Conservation (phyloP, 2,113 vertebrate species). For the Halichoerus grypus region DNA sequence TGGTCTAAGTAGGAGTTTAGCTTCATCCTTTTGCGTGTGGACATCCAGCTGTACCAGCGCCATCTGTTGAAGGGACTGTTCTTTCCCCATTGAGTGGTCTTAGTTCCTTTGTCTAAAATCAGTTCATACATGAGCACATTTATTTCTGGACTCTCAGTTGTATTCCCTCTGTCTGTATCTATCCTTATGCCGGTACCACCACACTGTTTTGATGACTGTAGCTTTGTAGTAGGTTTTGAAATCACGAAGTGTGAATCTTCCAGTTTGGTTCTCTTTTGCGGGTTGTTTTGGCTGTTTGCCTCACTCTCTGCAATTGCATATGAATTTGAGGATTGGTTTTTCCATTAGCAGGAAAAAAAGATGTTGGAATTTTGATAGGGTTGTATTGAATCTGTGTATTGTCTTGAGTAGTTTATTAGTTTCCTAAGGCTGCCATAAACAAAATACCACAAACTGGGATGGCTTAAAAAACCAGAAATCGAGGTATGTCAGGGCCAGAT, state of each 20-base stretch:
- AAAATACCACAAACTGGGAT: neutral
- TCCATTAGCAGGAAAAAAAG: neutral
- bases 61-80: neutral
- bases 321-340: neutral
- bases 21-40: neutral
- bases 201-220: neutral
- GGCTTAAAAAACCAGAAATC: neutral
- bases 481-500: neutral
- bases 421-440: neutral
- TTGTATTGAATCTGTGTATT: neutral
- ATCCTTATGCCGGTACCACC: neutral
- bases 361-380: neutral
- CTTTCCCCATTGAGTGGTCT: neutral
- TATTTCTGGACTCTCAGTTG: neutral
- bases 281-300: neutral
- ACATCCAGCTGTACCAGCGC: neutral
- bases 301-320: neutral
- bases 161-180: neutral
- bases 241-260: neutral
- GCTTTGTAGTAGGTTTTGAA: neutral
- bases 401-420: neutral
- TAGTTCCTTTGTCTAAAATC: neutral
- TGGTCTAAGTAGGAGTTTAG: neutral
- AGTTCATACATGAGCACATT: neutral
- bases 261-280: neutral